Conservation (phyloP, 2,888 invertebrate genomes). For the Drosophila anceps region DNA sequence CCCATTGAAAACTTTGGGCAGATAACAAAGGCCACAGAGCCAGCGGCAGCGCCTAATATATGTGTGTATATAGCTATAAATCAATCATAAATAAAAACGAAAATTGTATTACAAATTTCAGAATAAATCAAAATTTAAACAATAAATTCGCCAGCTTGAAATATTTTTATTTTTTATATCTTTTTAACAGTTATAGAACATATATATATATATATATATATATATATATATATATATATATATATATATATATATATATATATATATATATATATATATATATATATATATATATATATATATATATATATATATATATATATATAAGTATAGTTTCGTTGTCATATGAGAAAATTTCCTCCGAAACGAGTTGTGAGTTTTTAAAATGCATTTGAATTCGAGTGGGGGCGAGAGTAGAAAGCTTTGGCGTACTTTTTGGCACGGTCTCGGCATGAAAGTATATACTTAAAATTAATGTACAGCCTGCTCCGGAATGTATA, state of each 20-base stretch:
- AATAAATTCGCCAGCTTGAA: background rate
- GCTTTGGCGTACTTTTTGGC: conserved; percentile 18
- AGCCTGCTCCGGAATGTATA: conserved; percentile 9
- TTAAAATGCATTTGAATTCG: conserved; percentile 30
- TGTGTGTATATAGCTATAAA: background rate
- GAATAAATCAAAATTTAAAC: background rate
- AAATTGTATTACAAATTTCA: background rate
- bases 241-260: background rate
- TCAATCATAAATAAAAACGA: background rate
- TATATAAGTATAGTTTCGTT: background rate
- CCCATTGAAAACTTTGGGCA: background rate
- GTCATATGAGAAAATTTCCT: background rate
- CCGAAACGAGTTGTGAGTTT: background rate
- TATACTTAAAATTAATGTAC: conserved; percentile 48
- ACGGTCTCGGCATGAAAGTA: conserved; percentile 22
- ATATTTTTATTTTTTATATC: too few species aligned
- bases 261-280: too few species aligned
- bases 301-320: background rate
- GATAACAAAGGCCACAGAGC: background rate
- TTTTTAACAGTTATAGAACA: too few species aligned
- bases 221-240: background rate
- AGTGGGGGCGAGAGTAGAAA: background rate
- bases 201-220: background rate
- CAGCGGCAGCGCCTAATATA: background rate
- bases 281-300: background rate